phyloP scores from a whole-genome alignment of 2,888 invertebrate genomes.

The Allygus modestus region DNA sequence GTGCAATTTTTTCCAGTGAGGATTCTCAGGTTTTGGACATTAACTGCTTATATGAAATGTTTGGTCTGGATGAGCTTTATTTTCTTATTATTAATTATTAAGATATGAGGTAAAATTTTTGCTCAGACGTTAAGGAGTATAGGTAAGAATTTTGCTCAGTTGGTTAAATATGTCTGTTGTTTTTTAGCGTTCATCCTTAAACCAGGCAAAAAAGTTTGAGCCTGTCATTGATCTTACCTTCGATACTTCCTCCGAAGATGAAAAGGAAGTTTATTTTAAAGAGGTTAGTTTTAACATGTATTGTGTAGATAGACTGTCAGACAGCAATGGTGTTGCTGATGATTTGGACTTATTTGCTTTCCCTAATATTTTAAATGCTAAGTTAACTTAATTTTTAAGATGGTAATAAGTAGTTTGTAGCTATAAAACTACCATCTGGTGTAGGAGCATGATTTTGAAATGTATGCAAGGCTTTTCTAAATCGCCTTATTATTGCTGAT shows the following conservation, averaged over 20 bases:
- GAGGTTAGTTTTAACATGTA: conserved; percentile 33
- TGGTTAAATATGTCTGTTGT: conserved; percentile 33
- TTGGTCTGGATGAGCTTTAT: too few relatives aligned
- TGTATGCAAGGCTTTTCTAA: background rate
- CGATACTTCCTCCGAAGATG: conserved; percentile 44
- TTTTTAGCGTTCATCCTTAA: conserved; percentile 44
- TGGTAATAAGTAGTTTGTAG: background rate
- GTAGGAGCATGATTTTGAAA: background rate
- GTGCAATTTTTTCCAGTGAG: too few relatives aligned
- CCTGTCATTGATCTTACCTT: conserved; percentile 47
- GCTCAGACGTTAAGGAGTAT: background rate
- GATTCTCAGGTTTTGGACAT: too few relatives aligned
- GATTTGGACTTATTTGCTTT: background rate
- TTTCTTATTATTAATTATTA: too few relatives aligned
- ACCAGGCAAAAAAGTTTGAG: conserved; percentile 20
- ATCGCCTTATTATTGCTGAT: background rate
- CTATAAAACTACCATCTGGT: background rate
- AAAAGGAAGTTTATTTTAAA: conserved; percentile 50
- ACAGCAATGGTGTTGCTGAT: background rate
- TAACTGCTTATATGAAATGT: too few relatives aligned
- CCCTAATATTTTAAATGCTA: background rate
- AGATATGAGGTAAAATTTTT: too few relatives aligned
- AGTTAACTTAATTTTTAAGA: background rate
- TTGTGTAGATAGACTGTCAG: conserved; percentile 14
- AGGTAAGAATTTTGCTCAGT: conserved; percentile 19